Conservation (phyloP, 2,888 invertebrate species). For the Hirtodrosophila trivittata region DNA sequence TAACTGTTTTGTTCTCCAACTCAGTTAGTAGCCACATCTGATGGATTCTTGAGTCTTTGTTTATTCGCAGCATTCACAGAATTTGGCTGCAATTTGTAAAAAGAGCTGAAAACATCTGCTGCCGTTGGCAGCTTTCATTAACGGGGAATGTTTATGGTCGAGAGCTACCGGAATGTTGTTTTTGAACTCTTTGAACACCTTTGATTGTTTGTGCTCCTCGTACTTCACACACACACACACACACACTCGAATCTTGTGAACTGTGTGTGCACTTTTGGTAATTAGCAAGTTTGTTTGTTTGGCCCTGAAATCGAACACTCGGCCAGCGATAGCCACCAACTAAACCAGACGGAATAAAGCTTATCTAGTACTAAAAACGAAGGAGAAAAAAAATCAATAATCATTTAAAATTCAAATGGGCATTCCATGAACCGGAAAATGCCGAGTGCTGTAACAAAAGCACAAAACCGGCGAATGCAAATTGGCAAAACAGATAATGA, state of each 20-base stretch:
- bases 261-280: constrained; percentile 60
- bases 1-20: neutral
- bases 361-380: constrained; percentile 10
- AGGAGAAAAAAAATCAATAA: constrained; percentile 63
- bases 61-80: constrained; percentile 5
- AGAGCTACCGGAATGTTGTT: constrained; percentile 20
- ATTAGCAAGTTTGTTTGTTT: constrained; percentile 63
- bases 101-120: constrained; percentile 7
- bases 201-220: constrained; percentile 33
- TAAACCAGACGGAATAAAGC: constrained; percentile 7
- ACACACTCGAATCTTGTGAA: neutral
- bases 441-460: constrained; percentile 53
- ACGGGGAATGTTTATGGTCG: constrained; percentile 30
- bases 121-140: constrained; percentile 12
- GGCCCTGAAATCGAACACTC: constrained; percentile 55
- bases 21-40: constrained; percentile 9
- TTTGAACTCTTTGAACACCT: constrained; percentile 12
- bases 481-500: constrained; percentile 79
- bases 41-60: neutral
- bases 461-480: constrained; percentile 67
- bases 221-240: neutral
- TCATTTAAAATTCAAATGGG: constrained; percentile 76
- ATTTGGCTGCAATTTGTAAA: neutral
- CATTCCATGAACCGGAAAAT: constrained; percentile 77
- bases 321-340: constrained; percentile 34